These are phyloP conservation scores for Matsumyia berberina DNA, from an alignment of 2,888 invertebrate genomes.

Conservation along the genomic window DNA sequence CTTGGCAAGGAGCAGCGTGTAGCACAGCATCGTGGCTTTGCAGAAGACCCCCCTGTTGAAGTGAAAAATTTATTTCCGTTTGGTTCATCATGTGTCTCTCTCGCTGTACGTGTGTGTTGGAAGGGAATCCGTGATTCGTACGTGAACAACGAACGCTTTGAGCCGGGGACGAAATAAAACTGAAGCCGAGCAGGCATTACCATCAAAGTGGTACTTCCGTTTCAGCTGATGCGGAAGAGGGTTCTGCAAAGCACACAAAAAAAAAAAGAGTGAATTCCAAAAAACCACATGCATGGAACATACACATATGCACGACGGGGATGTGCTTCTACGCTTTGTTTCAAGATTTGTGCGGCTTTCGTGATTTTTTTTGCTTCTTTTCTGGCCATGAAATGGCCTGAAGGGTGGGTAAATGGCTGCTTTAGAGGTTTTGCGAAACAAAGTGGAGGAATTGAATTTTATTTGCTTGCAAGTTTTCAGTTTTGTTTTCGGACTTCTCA, in stretches of 20 bases:
- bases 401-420: conserved; percentile 53
- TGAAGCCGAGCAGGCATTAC: conserved; percentile 62
- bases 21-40: conserved; percentile 46
- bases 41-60: conserved; percentile 47
- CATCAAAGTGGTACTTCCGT: conserved; percentile 75
- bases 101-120: conserved; percentile 9
- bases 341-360: conserved; percentile 66
- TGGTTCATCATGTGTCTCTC: conserved; percentile 75
- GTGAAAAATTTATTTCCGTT: conserved; percentile 75
- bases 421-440: conserved; percentile 51
- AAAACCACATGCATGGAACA: conserved; percentile 47
- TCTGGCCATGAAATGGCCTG: conserved; percentile 3
- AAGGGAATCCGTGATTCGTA: conserved; percentile 18
- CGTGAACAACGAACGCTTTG: conserved; percentile 57
- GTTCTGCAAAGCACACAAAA: conserved; percentile 57
- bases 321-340: conserved; percentile 52
- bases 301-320: not conserved
- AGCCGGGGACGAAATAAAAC: conserved; percentile 39
- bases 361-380: conserved; percentile 41
- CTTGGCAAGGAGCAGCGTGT: conserved; percentile 54
- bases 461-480: conserved; percentile 40
- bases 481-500: conserved; percentile 14
- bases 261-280: conserved; percentile 32
- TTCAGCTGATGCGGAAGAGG: conserved; percentile 75
- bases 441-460: conserved; percentile 60